A percentile compares a stretch with the other conserved stretches of the same genome.
phyloP scores from a whole-genome alignment of 2,113 vertebrate genomes.

The mouse (Mus musculus) region DNA sequence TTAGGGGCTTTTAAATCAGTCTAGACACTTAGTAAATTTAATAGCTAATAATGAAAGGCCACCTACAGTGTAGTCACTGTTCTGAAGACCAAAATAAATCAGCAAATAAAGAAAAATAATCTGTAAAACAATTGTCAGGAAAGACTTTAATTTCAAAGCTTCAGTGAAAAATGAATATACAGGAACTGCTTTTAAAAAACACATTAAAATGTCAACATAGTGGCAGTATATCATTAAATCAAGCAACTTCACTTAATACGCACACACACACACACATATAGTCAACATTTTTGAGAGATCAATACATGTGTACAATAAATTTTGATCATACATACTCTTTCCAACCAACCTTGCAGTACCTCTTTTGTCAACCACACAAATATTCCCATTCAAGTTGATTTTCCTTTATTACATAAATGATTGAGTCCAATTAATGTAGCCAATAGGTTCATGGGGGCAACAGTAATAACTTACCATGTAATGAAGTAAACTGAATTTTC shows the following conservation, averaged over 20 bases:
- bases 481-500: not conserved
- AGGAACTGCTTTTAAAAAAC: not conserved
- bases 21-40: not conserved
- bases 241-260: not conserved
- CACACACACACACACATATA: too few relatives aligned
- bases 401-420: not conserved
- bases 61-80: not conserved
- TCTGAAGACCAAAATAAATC: not conserved
- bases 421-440: not conserved
- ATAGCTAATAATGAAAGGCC: not conserved
- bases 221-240: not conserved
- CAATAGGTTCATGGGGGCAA: too few relatives aligned
- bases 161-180: not conserved
- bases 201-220: not conserved
- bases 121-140: not conserved
- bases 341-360: too few relatives aligned
- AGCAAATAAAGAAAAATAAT: not conserved
- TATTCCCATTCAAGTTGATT: too few relatives aligned
- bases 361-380: not conserved
- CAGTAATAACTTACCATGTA: not conserved
- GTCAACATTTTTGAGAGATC: not conserved
- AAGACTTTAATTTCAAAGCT: not conserved
- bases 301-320: not conserved
- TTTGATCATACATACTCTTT: not conserved
- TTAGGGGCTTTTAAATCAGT: not conserved